Evolutionary conservation across 1,140 invertebrate species (phyloP).

Genomic region (Melipona quadrifasciata): DNA sequence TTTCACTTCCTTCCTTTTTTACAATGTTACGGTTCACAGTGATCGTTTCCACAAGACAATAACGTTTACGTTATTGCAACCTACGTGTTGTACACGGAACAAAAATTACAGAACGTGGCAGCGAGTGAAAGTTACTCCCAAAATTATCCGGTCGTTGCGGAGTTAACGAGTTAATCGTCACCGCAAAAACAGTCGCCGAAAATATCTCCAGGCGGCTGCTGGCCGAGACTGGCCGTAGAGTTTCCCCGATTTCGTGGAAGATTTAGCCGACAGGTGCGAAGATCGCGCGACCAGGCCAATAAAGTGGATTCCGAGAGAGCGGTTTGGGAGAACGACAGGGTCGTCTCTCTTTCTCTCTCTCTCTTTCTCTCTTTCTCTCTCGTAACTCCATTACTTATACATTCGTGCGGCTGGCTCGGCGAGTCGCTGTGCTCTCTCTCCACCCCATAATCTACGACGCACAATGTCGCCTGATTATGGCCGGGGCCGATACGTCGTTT

Average conservation of each 20-base stretch:
- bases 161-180: too few relatives aligned
- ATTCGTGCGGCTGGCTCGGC: conserved; percentile 62
- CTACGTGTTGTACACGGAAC: too few relatives aligned
- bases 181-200: not conserved
- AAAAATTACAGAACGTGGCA: too few relatives aligned
- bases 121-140: too few relatives aligned
- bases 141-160: too few relatives aligned
- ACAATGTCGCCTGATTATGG: conserved; percentile 74
- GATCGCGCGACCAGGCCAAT: conserved; percentile 28
- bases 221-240: not conserved
- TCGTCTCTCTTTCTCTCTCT: too few relatives aligned
- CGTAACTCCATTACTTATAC: conserved; percentile 71
- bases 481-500: conserved; percentile 59
- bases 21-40: too few relatives aligned
- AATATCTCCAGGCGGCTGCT: not conserved
- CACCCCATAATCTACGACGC: conserved; percentile 67
- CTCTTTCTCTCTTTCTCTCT: not conserved
- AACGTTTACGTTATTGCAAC: too few relatives aligned
- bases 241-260: not conserved
- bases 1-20: too few relatives aligned
- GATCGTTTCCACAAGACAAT: too few relatives aligned
- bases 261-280: conserved; percentile 55
- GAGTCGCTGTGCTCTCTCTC: conserved; percentile 54
- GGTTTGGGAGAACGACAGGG: conserved; percentile 18
- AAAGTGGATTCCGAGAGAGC: conserved; percentile 4